Conservation (phyloP, 2,113 vertebrate species). For the Pachycephala philippinensis region DNA sequence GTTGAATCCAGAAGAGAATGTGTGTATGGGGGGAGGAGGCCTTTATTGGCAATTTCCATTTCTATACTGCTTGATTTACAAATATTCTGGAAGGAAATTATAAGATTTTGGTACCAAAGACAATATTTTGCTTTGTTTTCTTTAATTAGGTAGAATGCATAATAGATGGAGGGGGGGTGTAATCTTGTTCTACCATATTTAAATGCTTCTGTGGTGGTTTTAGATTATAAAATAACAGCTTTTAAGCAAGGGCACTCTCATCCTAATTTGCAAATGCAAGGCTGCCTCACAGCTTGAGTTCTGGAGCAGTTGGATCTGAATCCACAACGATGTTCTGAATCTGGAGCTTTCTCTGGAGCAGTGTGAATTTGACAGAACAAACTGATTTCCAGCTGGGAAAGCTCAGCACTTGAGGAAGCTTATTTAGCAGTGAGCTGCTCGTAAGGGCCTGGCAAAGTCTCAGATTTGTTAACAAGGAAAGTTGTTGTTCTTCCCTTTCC, state of each 20-base stretch:
- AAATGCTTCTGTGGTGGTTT: background rate
- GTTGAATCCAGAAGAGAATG: background rate
- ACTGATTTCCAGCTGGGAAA: background rate
- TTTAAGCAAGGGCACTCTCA: background rate
- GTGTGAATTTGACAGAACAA: background rate
- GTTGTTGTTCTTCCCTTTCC: background rate
- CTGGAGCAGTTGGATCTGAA: background rate
- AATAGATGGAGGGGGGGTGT: background rate
- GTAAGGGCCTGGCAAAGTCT: conserved; percentile 38
- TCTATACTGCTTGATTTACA: background rate
- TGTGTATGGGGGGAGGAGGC: background rate
- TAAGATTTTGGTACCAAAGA: background rate
- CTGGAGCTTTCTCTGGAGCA: background rate
- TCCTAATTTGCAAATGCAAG: background rate
- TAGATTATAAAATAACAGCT: background rate
- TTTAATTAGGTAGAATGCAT: background rate
- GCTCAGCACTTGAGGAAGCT: conserved; percentile 17
- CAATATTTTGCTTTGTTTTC: background rate
- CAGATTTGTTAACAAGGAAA: conserved; percentile 41
- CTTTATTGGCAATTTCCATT: background rate
- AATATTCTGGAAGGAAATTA: background rate
- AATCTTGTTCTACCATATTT: background rate
- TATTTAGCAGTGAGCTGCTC: conserved; percentile 31
- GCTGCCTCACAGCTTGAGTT: background rate
- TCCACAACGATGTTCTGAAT: background rate